These are phyloP conservation scores for Haliclona indistincta DNA, from an alignment of 37 sponge, comb jelly and placozoan genomes.

Conservation along the genomic window DNA sequence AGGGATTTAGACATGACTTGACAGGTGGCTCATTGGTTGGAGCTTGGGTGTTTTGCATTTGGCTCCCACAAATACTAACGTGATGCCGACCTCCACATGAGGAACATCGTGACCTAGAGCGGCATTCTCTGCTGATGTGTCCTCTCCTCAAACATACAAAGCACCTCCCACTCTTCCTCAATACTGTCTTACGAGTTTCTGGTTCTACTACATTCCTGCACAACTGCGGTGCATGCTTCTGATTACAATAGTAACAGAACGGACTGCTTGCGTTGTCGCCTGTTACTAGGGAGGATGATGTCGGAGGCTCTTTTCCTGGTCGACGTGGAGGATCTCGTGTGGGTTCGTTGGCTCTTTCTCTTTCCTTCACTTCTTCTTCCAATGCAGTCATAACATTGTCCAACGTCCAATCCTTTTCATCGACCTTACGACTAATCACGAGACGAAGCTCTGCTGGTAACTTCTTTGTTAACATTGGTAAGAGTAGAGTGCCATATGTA, in stretches of 20 bases:
- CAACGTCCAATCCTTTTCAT: slow-evolving; percentile 25
- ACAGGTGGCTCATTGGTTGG: no score
- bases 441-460: slow-evolving; percentile 38
- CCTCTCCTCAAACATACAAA: background rate
- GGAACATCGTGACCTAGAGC: background rate
- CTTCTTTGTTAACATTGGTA: slow-evolving; percentile 37
- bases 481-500: slow-evolving; percentile 20
- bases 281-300: no score
- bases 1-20: slow-evolving; percentile 17
- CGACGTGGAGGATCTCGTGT: background rate
- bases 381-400: slow-evolving; percentile 12
- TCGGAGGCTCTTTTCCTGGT: no score
- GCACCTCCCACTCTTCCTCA: slow-evolving; percentile 16
- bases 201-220: no score
- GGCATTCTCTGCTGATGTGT: background rate
- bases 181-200: background rate
- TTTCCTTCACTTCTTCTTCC: slow-evolving; percentile 31
- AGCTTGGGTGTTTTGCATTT: no score
- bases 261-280: no score
- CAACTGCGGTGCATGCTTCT: no score
- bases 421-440: slow-evolving; percentile 23
- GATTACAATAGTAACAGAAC: no score
- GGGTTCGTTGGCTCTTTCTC: slow-evolving; percentile 18
- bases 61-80: slow-evolving; percentile 48
- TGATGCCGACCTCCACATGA: slow-evolving; percentile 24